phyloP scores from a whole-genome alignment of 2,888 invertebrate species.

The Auanema sp. region DNA sequence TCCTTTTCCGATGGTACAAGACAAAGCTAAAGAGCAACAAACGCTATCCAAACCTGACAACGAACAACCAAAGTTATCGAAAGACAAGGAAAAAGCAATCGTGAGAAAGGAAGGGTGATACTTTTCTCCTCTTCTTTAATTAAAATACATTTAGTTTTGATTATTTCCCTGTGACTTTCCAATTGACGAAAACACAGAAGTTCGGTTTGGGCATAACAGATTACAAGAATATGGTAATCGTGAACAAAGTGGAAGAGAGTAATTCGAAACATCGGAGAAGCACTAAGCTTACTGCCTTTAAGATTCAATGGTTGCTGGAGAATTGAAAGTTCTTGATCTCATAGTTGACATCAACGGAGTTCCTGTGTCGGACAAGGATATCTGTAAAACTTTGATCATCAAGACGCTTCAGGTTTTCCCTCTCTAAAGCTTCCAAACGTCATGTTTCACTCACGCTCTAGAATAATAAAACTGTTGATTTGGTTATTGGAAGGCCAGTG shows the following conservation, averaged over 20 bases:
- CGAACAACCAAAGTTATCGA: too few relatives aligned
- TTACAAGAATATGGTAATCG: not conserved
- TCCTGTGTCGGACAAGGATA: not conserved
- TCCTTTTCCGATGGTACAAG: too few relatives aligned
- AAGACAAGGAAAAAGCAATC: too few relatives aligned
- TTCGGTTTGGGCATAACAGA: conserved; percentile 1
- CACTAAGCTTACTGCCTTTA: not conserved
- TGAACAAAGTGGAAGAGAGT: conserved; percentile 1
- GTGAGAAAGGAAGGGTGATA: too few relatives aligned
- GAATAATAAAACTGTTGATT: not conserved
- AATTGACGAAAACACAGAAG: not conserved
- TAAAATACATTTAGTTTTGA: too few relatives aligned
- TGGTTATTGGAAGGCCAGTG: conserved; percentile 1
- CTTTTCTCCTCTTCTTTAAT: too few relatives aligned
- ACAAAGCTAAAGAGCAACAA: too few relatives aligned
- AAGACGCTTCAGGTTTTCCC: not conserved
- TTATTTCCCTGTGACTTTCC: not conserved
- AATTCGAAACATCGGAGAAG: not conserved
- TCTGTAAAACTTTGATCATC: conserved; percentile 1
- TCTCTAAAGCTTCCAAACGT: not conserved
- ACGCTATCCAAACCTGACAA: too few relatives aligned
- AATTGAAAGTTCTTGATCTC: not conserved
- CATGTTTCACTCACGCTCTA: not conserved
- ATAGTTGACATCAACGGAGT: not conserved
- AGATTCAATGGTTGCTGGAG: not conserved